Evolutionary conservation across 2,888 invertebrate genomes (phyloP), one percentile per base, ranked within the genome.

Genomic region (Nephrotoma flavescens): DNA sequence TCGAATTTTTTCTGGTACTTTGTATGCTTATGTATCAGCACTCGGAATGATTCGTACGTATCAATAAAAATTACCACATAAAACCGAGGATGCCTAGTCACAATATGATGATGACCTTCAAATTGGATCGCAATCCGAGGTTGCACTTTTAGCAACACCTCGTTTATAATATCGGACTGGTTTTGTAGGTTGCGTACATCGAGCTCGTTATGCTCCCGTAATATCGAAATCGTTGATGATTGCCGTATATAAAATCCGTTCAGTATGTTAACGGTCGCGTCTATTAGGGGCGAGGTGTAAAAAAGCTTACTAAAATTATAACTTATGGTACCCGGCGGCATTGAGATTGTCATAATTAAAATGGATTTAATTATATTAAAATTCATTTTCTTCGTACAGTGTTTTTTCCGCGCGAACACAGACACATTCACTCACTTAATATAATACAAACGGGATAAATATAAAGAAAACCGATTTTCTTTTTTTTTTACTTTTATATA

Each of bases 161-260:
- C 57, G 15, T 52, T 86, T 15, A 86, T 86, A 42, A 86, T 52
- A 19, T 86, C 86, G 41, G 52, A 86, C 57, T 86, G 52, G 19
- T 86, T 86, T 12, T 41, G n/a, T 7, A 57, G 0, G 57, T 15
- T 86, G 2, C 2, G 0, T 3, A 42, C 12, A 42, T 86, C 44
- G 2, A 6, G 12, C 57, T 15, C 52, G 41, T 41, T n/a, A 12
- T 52, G 47, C 41, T 86, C 45, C 6, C 44, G 42, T 45, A 44
- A 11, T 4, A 86, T 42, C 0, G 52, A 52, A 86, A 86, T 57
- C 42, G 42, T 15, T 15, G 86, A 52, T 42, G 86, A 57, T 41
- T 57, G 15, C 4, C 42, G 52, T 15, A 52, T 41, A 57, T 15
- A 86, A 57, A 52, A 86, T n/a, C 57, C 11, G 19, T 57, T 86